Evolutionary conservation across 2,797 vertebrate genomes (phyloP), one percentile per base, ranked within the genome.

Genomic region (Pantherophis vulpinus): DNA sequence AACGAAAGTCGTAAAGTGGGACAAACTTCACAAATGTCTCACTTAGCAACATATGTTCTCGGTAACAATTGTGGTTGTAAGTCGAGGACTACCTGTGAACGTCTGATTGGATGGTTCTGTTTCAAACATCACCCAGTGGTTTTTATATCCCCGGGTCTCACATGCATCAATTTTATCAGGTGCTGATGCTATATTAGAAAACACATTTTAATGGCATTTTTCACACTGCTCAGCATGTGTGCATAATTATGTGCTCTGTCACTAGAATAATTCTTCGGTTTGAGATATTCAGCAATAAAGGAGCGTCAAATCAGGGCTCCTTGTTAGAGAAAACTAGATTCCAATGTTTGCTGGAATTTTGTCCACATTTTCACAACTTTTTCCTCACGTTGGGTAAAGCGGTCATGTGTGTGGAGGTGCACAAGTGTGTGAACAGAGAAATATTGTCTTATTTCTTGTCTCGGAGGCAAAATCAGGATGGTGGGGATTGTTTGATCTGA

Each of bases 401-500:
- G n/a, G 37, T 6, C 20, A 8, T 59, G 27, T 6, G 2, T 66
- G 13, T 29, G 29, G 42, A 60, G 23, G 47, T 1, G 6, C 25
- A 23, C 12, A 89, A 59, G 14, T 27, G 25, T n/a, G 10, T 25
- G 12, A 54, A 58, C 16, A 32, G 54, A n/a, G 29, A 74, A 37
- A 42, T 4, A 47, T 3, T 18, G 4, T 25, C 42, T 37, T 37
- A 37, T 60, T 63, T 89, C 13, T 11, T 11, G 8, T 32, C n/a
- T 63, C 23, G 51, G 51, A 87, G 54, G 37, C 32, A 86, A 74
- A 70, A 87, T 92, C 79, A 92, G 93, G 51, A 90, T 88, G 70
- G 58, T 51, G 70, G 55, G 93, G 93, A 93, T 51, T 29, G 93
- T 89, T 63, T 61, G 63, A 32, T 66, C 20, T 93, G 86, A 56